Conservation (phyloP, 2,113 vertebrate genomes). For the Bufo gargarizans region DNA sequence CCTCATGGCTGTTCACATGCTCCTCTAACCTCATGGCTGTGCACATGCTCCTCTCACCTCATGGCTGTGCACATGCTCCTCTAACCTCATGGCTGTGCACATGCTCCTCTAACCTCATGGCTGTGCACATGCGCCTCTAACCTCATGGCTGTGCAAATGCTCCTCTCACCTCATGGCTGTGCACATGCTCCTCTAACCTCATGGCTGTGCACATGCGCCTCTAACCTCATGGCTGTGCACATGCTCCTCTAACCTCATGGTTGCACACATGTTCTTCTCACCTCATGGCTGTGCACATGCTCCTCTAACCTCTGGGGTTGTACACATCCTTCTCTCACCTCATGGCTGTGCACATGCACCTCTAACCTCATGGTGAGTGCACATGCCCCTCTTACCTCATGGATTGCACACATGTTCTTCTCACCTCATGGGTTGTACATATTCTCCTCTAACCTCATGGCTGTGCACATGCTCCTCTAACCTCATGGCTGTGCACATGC, state of each 20-base stretch:
- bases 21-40: neutral
- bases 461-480: neutral
- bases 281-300: too few relatives aligned
- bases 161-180: neutral
- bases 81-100: neutral
- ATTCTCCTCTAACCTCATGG: neutral
- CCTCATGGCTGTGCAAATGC: neutral
- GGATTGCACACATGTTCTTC: neutral
- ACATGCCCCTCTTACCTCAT: neutral
- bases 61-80: neutral
- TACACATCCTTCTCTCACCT: too few relatives aligned
- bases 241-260: neutral
- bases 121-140: neutral
- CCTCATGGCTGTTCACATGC: neutral
- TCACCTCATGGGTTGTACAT: neutral
- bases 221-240: neutral
- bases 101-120: neutral
- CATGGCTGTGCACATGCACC: too few relatives aligned
- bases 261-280: too few relatives aligned
- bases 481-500: neutral
- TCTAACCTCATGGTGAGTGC: neutral
- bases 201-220: neutral
- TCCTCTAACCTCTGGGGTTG: too few relatives aligned
- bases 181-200: neutral
- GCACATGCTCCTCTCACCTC: neutral